Evolutionary conservation across 2,888 invertebrate species (phyloP).

Genomic region (Phrixothrix hirtus): DNA sequence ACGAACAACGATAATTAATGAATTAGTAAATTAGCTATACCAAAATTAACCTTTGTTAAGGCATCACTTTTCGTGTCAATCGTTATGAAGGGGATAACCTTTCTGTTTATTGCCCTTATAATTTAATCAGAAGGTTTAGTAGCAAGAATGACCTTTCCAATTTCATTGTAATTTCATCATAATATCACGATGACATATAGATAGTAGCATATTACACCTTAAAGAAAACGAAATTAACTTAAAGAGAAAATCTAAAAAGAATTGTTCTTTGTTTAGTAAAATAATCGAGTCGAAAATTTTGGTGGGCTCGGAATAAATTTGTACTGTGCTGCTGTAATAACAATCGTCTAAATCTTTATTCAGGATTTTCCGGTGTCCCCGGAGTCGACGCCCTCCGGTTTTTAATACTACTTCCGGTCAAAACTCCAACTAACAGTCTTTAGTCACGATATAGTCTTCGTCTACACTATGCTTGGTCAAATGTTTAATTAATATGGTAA

Average conservation of each 20-base stretch:
- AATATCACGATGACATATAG: conserved; percentile 50
- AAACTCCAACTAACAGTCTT: conserved; percentile 36
- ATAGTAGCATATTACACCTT: conserved; percentile 6
- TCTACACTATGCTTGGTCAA: conserved; percentile 26
- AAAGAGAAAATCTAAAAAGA: not conserved
- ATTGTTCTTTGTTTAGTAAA: too few relatives aligned
- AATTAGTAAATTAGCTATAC: not conserved
- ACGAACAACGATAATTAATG: too few relatives aligned
- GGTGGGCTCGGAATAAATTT: not conserved
- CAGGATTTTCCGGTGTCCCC: conserved; percentile 39
- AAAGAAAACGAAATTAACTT: not conserved
- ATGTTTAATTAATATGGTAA: conserved; percentile 39
- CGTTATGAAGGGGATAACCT: conserved; percentile 49
- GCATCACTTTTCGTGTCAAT: conserved; percentile 42
- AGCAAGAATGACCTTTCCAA: conserved; percentile 50
- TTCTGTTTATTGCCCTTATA: conserved; percentile 53
- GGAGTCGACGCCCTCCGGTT: conserved; percentile 39
- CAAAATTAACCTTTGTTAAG: conserved; percentile 30
- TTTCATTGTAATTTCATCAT: conserved; percentile 48
- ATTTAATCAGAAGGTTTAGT: conserved; percentile 52
- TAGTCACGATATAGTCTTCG: conserved; percentile 38
- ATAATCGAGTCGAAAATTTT: not conserved
- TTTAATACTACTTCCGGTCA: conserved; percentile 40
- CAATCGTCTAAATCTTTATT: conserved; percentile 28
- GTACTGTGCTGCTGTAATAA: not conserved